Base-by-base conservation (phyloP, 2,797 vertebrate genomes). In the Esox masquinongy region DNA sequence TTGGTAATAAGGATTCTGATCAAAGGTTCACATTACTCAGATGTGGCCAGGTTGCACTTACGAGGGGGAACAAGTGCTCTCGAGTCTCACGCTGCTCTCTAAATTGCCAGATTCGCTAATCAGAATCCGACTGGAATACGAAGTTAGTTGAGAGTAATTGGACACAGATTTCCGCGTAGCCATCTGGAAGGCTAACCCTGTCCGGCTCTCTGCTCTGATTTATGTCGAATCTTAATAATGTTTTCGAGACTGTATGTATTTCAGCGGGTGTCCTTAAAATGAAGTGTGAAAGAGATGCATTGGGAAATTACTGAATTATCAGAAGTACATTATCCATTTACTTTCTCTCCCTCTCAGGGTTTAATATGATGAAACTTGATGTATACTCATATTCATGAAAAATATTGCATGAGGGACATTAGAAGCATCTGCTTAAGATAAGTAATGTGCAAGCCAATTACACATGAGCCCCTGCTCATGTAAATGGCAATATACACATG, bases 21-120 rank as follows among this genome's bases (percentile, higher is more conserved):
- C 93, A 94, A 94, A 94, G 93, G 90, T 91, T 87, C 83, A 84
- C 84, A 86, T 89, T 91, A 87, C 88, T 91, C 87, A 85, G 83
- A 90, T 81, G 85, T 84, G 82, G 82, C 81, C 80, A 87, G 88
- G 89, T 89, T 91, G 89, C 89, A 91, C 91, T 92, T 85, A 82
- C 15, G 63, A 34, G 63, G 29, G 77, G 59, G 79, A 86, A 88
- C 90, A 90, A 94, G 92, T 90, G 89, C 92, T 90, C 91, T 92
- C 86, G 69, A 90, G 85, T 68, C 80, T 80, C 61, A 5, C 11
- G 24, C 24, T 76, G 75, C 87, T 87, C 79, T 83, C 85, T 80
- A 92, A 92, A 93, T 90, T 90, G 88, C 88, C 88, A 90, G 87
- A 92, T 92, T 87, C 91, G 89, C 92, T 93, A 80, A 92, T 94